Evolutionary conservation across 2,113 vertebrate species (phyloP), one percentile per base, ranked within the genome.

Genomic region (Pteruthius melanotis): DNA sequence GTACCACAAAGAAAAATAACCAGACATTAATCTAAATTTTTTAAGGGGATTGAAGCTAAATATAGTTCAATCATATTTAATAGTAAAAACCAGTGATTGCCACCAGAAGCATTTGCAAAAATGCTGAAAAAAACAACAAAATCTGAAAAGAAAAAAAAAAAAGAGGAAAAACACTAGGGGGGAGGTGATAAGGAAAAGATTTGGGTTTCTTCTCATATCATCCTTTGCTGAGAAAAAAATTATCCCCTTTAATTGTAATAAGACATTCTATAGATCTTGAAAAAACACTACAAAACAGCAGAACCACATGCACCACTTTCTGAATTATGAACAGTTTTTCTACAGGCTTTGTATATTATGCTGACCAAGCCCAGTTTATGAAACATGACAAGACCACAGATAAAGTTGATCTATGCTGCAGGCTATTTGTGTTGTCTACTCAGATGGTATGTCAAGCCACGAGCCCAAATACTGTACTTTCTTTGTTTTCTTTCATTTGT

Each of bases 351-450:
- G 54, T 78, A 65, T 81, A 82, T 77, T 31, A 80, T 27, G 39
- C 82, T 96, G 90, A 91, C 85, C 75, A 83, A 94, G 59, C n/a
- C 89, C 66, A 77, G 59, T 88, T 97, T 95, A 90, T 88, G 85
- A 94, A 95, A 96, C 35, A 44, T 96, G 88, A 93, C 94, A 96
- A 83, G 54, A 88, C 77, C 63, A 81, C 49, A 94, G 88, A 88
- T 88, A 94, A 90, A 88, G 90, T 33, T 91, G 76, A 95, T 94
- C 85, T 95, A 85, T 90, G 92, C 85, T 5, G 24, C 82, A 86
- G 90, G 92, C 68, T 94, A 77, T 88, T 85, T 15, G 1, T 90
- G 83, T 90, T 93, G 53, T 60, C 75, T 95, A 39, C 79, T 94
- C 90, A 88, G 82, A 85, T 37, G 66, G 33, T 42, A 77, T 91